These are phyloP conservation scores for Agrilus mali DNA, from an alignment of 2,888 invertebrate species.

Conservation along the genomic window DNA sequence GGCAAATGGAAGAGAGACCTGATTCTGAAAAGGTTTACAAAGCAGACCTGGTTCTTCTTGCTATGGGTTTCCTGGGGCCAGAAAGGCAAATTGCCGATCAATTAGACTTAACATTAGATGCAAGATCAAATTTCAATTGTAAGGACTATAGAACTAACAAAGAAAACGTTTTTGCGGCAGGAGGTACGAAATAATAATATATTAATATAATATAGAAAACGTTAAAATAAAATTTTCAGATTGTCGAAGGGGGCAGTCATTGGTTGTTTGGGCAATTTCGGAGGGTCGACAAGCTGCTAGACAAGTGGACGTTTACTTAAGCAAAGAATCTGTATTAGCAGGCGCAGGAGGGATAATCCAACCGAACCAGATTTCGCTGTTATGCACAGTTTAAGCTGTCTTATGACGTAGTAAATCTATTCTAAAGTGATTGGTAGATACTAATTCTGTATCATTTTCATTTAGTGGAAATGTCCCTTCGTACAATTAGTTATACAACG, in stretches of 20 bases:
- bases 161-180: constrained; percentile 85
- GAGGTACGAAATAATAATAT: constrained; percentile 50
- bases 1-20: constrained; percentile 83
- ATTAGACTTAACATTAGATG: constrained; percentile 67
- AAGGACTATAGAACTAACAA: constrained; percentile 88
- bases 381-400: constrained; percentile 24
- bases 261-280: constrained; percentile 97
- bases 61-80: constrained; percentile 98
- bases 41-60: constrained; percentile 85
- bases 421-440: too few species aligned
- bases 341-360: constrained; percentile 82
- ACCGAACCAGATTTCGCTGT: constrained; percentile 21
- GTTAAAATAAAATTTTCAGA: constrained; percentile 43
- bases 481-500: too few species aligned
- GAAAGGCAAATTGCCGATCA: constrained; percentile 82
- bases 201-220: neutral
- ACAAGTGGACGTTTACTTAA: constrained; percentile 78
- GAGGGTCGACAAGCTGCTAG: constrained; percentile 98
- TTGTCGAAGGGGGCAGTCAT: constrained; percentile 95
- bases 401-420: neutral
- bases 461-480: too few species aligned
- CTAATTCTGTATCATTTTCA: too few species aligned
- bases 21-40: constrained; percentile 68
- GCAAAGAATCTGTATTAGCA: constrained; percentile 66
- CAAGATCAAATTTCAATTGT: constrained; percentile 80